Evolutionary conservation across 2,888 invertebrate genomes (phyloP).

Genomic region (Junonia oenone): DNA sequence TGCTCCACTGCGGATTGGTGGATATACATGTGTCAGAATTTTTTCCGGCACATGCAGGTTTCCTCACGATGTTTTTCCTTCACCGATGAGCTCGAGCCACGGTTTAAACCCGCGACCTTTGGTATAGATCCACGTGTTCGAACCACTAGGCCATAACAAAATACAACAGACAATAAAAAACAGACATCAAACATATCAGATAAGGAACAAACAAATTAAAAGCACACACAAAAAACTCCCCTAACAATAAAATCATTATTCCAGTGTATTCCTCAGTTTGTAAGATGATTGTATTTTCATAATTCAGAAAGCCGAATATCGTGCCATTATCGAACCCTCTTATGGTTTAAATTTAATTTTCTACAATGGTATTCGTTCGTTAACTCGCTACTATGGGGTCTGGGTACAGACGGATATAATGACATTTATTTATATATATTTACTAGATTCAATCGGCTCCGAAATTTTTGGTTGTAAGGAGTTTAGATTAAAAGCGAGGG

Average conservation of each 20-base stretch:
- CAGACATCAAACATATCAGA: not conserved
- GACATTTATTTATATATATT: conserved; percentile 22
- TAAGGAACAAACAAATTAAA: not conserved
- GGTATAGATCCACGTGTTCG: too few species aligned
- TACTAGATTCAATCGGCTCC: too few species aligned
- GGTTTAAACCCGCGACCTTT: too few species aligned
- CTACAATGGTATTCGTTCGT: conserved; percentile 42
- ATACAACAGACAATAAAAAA: not conserved
- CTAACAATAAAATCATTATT: conserved; percentile 8
- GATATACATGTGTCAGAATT: too few species aligned
- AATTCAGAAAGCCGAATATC: conserved; percentile 21
- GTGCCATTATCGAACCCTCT: conserved; percentile 28
- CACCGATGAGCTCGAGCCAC: too few species aligned
- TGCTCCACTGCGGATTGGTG: too few species aligned
- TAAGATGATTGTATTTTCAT: conserved; percentile 19
- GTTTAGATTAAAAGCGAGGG: too few species aligned
- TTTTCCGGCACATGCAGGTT: too few species aligned
- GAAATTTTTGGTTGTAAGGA: too few species aligned
- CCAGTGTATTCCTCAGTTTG: conserved; percentile 22
- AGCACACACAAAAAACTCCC: not conserved
- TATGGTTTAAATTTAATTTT: conserved; percentile 42
- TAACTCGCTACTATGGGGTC: conserved; percentile 31
- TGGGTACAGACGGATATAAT: conserved; percentile 43
- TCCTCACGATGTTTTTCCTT: too few species aligned
- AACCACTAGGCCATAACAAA: not conserved